phyloP scores from a whole-genome alignment of 2,888 invertebrate species.

The Limnephilus lunatus region DNA sequence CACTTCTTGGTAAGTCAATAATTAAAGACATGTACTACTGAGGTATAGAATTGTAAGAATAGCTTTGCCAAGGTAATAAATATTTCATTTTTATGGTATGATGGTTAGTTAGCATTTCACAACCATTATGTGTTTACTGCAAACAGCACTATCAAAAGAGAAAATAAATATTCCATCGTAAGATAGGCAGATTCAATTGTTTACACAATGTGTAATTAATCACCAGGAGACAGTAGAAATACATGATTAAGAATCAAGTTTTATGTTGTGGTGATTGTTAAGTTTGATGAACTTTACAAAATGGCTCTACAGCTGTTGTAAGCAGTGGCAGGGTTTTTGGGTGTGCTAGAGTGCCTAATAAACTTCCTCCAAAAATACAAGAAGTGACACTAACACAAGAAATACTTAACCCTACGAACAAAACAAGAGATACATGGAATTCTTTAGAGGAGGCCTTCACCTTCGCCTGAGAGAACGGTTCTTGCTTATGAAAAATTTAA shows the following conservation, averaged over 20 bases:
- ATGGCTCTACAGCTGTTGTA: too few species aligned
- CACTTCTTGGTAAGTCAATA: constrained; percentile 71
- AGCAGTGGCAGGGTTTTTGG: too few species aligned
- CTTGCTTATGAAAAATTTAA: too few species aligned
- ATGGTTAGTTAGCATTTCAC: background rate
- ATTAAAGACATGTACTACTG: background rate
- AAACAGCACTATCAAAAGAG: background rate
- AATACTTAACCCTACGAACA: too few species aligned
- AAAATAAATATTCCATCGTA: background rate
- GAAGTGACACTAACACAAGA: too few species aligned
- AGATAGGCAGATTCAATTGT: background rate
- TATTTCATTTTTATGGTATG: background rate
- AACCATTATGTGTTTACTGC: background rate
- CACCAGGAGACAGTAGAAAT: background rate
- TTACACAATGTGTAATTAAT: background rate
- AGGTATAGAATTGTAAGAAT: background rate
- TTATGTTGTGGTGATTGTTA: background rate
- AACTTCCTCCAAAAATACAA: too few species aligned
- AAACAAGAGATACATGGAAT: too few species aligned
- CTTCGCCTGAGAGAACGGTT: too few species aligned
- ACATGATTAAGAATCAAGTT: background rate
- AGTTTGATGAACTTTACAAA: too few species aligned
- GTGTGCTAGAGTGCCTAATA: too few species aligned
- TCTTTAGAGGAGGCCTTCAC: too few species aligned
- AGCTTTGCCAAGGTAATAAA: background rate